Evolutionary conservation across 1,140 invertebrate genomes (phyloP), one percentile per base, ranked within the genome.

Genomic region (Daktulosphaira vitifoliae): DNA sequence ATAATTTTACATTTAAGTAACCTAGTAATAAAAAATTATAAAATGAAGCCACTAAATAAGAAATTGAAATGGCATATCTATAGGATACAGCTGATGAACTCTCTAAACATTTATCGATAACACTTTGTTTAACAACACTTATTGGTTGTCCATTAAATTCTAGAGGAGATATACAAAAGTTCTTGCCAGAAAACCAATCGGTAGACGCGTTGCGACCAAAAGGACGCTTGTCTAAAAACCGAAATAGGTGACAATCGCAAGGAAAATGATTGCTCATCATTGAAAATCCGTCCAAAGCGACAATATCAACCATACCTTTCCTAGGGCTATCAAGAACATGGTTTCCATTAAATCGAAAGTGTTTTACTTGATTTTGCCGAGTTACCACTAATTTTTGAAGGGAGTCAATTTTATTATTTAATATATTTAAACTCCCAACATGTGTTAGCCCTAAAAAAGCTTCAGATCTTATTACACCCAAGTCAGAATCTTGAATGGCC

Each of bases 341-440:
- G 71, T 91, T 91, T 1, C 87, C 87, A 62, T 86, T 83, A 38
- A 90, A 79, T 68, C 84, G 81, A 0, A 91, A 74, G 13, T 80
- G 75, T 44, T 81, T 80, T 2, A 91, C 82, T 38, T 80, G 81
- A 66, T 84, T 86, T 26, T 85, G 82, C 15, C 78, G 77, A 1
- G 79, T 80, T 20, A 90, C 75, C 62, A 83, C 80, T 0, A 90
- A 74, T 68, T 84, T 83, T 70, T 88, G 84, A 16, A 90, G 82
- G 0, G 81, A 79, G 68, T 91, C 88, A 52, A 91, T 88, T 72
- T 90, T 90, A 72, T 90, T 90, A 71, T 89, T 89, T 5, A 87
- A 74, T 54, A 90, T 80, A 70, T 88, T 86, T 3, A 91, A 72
- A 38, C 76, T 81, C 13, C 83, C 82, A 2, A 90, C 82, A 67